Conservation (phyloP, 2,113 vertebrate species). For the Semnopithecus entellus region DNA sequence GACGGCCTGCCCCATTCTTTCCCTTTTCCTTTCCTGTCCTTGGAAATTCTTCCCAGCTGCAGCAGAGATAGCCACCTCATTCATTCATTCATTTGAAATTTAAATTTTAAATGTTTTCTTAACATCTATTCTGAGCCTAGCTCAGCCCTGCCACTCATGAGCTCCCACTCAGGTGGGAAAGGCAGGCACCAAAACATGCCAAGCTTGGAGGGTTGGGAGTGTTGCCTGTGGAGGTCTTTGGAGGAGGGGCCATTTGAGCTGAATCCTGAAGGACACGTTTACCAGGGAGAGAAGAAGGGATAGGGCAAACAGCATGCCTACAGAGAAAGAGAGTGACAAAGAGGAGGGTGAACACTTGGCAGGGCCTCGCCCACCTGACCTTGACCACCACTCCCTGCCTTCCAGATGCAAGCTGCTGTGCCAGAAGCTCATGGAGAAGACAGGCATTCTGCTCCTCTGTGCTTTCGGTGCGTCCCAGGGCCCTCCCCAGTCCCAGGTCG, state of each 20-base stretch:
- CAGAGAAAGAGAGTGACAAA: not conserved
- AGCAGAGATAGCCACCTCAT: not conserved
- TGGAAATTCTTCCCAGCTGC: not conserved
- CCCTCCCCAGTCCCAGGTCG: not conserved
- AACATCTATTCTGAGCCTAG: not conserved
- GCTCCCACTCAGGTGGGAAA: not conserved
- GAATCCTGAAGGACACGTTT: not conserved
- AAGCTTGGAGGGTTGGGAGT: not conserved
- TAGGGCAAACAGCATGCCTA: not conserved
- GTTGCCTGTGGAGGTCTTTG: not conserved
- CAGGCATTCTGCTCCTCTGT: constrained; percentile 67
- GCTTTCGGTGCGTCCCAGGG: constrained; percentile 50
- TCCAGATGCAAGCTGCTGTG: constrained; percentile 62
- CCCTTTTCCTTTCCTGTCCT: not conserved
- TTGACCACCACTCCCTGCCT: not conserved
- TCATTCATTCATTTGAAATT: not conserved
- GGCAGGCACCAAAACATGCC: not conserved
- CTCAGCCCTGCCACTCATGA: not conserved
- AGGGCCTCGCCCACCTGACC: too few species aligned
- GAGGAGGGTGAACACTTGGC: not conserved
- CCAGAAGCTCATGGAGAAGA: constrained; percentile 71
- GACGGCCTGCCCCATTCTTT: not conserved
- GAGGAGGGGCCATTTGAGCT: not conserved
- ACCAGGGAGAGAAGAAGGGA: not conserved
- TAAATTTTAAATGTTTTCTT: not conserved